These are phyloP conservation scores for Spinibarbus caldwelli DNA, from an alignment of 2,797 vertebrate genomes.

Conservation along the genomic window DNA sequence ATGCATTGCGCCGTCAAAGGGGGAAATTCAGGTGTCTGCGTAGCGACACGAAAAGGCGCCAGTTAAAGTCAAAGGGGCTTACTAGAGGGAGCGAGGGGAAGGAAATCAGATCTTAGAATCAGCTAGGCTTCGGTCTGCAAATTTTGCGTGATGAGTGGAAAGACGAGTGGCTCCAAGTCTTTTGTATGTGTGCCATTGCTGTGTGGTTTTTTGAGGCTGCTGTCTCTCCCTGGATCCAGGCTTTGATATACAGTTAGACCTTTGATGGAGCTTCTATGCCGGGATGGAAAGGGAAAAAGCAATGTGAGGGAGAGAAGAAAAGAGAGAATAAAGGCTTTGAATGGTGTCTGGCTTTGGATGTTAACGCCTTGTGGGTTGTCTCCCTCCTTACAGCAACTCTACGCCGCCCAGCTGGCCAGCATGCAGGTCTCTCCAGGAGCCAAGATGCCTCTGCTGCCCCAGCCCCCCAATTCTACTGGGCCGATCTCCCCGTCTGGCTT, in stretches of 20 bases:
- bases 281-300: conserved; percentile 76
- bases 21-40: conserved; percentile 67
- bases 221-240: conserved; percentile 67
- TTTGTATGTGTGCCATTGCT: conserved; percentile 80
- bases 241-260: conserved; percentile 85
- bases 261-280: conserved; percentile 80
- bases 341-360: conserved; percentile 77
- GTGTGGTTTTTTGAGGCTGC: conserved; percentile 80
- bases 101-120: conserved; percentile 73
- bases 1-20: conserved; percentile 46
- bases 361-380: conserved; percentile 75
- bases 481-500: conserved; percentile 94
- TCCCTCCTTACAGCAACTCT: conserved; percentile 91
- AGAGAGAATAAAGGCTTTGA: conserved; percentile 72
- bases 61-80: conserved; percentile 70
- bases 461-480: conserved; percentile 89
- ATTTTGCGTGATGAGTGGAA: conserved; percentile 81
- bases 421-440: conserved; percentile 99
- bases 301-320: conserved; percentile 67
- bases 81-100: conserved; percentile 61
- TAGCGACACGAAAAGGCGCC: conserved; percentile 60
- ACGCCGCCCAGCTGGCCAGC: conserved; percentile 98
- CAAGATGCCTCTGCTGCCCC: conserved; percentile 96
- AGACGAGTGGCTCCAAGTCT: conserved; percentile 78
- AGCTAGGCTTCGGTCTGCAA: conserved; percentile 75